Evolutionary conservation across 2,797 vertebrate species (phyloP).

Genomic region (Poeciliopsis gracilis): DNA sequence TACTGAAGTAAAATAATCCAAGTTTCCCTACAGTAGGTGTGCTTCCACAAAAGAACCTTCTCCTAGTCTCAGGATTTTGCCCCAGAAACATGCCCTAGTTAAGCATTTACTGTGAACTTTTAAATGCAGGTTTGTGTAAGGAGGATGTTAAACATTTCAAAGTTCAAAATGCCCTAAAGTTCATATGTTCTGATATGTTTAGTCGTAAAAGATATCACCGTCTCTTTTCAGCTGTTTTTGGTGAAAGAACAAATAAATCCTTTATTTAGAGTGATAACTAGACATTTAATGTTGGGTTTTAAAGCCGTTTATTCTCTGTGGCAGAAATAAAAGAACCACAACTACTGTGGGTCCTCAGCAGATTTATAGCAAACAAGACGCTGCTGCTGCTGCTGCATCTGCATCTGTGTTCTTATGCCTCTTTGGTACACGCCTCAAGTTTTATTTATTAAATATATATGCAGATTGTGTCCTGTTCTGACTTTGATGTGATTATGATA

Average conservation of each 20-base stretch:
- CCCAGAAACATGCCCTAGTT: neutral
- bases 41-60: neutral
- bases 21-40: neutral
- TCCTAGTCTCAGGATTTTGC: neutral
- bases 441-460: neutral
- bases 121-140: neutral
- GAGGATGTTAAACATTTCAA: neutral
- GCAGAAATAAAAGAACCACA: neutral
- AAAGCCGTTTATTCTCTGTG: neutral
- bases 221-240: neutral
- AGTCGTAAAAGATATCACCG: neutral
- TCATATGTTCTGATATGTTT: neutral
- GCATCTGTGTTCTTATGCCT: neutral
- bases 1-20: neutral
- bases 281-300: neutral
- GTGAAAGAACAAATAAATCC: neutral
- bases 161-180: neutral
- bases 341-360: neutral
- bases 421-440: neutral
- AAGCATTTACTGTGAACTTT: neutral
- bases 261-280: neutral
- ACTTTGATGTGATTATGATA: neutral
- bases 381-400: neutral
- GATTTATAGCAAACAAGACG: neutral
- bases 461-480: neutral